These are phyloP conservation scores for Mustela lutreola DNA, from an alignment of 2,113 vertebrate species.

Conservation along the genomic window DNA sequence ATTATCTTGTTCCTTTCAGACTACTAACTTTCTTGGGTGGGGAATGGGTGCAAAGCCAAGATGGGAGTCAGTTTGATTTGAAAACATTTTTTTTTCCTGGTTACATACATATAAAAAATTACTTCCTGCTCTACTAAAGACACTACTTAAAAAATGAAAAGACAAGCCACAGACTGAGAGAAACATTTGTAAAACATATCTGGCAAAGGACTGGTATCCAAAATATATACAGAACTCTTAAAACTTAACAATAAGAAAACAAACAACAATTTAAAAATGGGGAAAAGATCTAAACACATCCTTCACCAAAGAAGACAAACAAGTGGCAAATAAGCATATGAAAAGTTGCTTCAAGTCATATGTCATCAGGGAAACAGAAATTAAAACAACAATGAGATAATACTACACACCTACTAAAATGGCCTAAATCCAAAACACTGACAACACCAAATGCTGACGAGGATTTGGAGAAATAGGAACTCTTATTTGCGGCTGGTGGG, in stretches of 20 bases:
- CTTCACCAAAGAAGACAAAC: neutral
- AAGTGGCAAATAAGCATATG: neutral
- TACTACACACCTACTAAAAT: neutral
- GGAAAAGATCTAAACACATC: neutral
- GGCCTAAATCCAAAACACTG: neutral
- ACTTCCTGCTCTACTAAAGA: neutral
- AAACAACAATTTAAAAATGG: neutral
- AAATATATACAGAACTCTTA: neutral
- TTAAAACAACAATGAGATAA: neutral
- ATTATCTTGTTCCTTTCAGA: neutral
- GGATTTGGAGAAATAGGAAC: neutral
- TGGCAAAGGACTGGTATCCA: neutral
- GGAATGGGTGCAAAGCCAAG: neutral
- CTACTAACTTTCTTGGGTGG: neutral
- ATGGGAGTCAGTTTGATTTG: neutral
- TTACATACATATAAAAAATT: neutral
- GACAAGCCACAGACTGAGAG: neutral
- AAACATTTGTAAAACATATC: neutral
- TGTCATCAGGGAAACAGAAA: neutral
- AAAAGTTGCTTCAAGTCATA: neutral
- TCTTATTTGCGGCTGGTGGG: neutral
- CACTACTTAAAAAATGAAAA: neutral
- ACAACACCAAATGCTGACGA: neutral
- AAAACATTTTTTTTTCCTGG: constrained; percentile 19
- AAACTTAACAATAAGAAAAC: neutral